Conservation (phyloP, 2,888 invertebrate genomes). For the Tenthredo mesomela region DNA sequence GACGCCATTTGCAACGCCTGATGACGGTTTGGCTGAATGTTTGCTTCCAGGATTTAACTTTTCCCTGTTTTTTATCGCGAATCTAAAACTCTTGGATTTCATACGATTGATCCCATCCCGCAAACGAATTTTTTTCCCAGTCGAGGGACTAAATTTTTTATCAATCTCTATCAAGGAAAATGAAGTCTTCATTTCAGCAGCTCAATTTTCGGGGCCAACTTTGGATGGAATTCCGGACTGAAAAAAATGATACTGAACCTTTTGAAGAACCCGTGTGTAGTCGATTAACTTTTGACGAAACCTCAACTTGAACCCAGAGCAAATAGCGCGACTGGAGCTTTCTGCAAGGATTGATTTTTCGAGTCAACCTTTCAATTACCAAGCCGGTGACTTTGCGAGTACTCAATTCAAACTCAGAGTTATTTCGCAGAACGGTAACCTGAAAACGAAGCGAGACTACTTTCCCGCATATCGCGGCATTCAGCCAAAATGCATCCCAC, state of each 20-base stretch:
- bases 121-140: not conserved
- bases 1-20: slow-evolving; percentile 44
- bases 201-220: not conserved
- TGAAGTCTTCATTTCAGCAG: not conserved
- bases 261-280: not conserved
- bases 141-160: not conserved
- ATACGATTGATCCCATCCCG: not conserved
- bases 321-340: not conserved
- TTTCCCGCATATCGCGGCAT: not conserved
- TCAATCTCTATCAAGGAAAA: not conserved
- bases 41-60: not conserved
- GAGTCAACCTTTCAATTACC: slow-evolving; percentile 6
- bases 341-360: not conserved
- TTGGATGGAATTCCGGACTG: not conserved
- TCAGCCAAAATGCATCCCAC: not conserved
- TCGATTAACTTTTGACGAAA: slow-evolving; percentile 5
- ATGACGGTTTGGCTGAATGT: slow-evolving; percentile 33
- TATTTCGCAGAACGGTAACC: not conserved
- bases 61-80: not conserved
- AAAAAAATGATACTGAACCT: not conserved
- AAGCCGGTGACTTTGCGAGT: not conserved
- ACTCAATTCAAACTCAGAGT: not conserved
- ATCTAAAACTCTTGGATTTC: not conserved
- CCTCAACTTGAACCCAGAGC: not conserved
- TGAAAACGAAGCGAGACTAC: not conserved